Conservation (phyloP, 2,113 vertebrate species). For the Neopipo cinnamomea region DNA sequence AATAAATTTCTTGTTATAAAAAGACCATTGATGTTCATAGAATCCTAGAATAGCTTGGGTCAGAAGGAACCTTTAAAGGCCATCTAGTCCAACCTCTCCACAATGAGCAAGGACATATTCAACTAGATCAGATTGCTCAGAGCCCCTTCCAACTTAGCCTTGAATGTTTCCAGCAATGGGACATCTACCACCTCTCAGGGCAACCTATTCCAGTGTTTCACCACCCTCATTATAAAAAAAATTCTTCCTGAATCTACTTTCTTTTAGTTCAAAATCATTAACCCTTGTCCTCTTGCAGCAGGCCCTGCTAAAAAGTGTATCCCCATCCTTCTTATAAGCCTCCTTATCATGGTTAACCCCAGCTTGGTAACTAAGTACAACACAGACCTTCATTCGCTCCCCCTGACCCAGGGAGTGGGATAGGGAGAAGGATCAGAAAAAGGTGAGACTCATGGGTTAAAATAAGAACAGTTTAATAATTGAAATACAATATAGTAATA, state of each 20-base stretch:
- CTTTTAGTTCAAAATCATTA: background rate
- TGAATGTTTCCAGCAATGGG: background rate
- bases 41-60: background rate
- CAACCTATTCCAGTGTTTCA: background rate
- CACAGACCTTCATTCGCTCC: fast-evolving
- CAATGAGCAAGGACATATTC: background rate
- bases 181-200: background rate
- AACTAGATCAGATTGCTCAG: background rate
- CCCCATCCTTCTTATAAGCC: background rate
- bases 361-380: background rate
- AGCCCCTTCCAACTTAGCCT: background rate
- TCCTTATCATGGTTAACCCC: fast-evolving
- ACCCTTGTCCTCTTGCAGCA: background rate
- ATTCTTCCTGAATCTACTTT: background rate
- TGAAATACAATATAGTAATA: background rate
- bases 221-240: background rate
- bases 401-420: background rate
- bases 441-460: background rate
- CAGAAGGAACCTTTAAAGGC: background rate
- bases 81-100: background rate
- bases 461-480: background rate
- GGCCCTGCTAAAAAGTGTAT: background rate
- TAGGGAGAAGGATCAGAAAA: background rate
- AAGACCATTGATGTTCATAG: background rate
- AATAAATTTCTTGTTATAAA: background rate